phyloP scores from a whole-genome alignment of 2,113 vertebrate genomes.

The Chaetops frenatus region DNA sequence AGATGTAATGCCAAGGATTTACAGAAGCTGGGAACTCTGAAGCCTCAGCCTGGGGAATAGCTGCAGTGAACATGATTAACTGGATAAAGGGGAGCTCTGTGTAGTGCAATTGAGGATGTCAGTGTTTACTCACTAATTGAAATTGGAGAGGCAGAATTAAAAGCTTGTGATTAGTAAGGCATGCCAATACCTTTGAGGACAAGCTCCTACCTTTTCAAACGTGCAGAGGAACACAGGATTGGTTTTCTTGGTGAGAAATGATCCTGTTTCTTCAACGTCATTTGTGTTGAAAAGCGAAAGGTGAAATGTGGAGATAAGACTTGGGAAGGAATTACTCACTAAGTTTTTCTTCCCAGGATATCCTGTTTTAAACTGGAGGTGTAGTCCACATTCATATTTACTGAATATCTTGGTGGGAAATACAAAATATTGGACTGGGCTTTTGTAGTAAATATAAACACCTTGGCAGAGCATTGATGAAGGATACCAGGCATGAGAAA shows the following conservation, averaged over 20 bases:
- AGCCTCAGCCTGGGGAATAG: neutral
- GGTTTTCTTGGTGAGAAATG: neutral
- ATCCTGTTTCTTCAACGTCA: neutral
- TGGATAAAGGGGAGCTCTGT: conserved; percentile 19
- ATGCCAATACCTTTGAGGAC: neutral
- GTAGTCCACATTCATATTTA: neutral
- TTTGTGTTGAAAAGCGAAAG: neutral
- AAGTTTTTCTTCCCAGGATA: neutral
- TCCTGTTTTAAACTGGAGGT: neutral
- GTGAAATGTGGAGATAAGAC: neutral
- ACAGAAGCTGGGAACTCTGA: neutral
- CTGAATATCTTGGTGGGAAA: neutral
- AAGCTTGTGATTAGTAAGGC: neutral
- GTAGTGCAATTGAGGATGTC: neutral
- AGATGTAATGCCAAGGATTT: conserved; percentile 1
- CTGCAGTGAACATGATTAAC: conserved; percentile 20
- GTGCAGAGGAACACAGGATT: neutral
- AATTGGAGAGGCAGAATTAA: conserved; percentile 48
- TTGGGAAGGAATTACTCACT: neutral
- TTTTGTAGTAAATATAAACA: neutral
- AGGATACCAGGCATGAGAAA: neutral
- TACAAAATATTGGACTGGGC: neutral
- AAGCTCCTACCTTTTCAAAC: neutral
- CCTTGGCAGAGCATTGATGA: neutral
- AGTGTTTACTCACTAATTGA: conserved; percentile 41